A percentile compares a stretch with the other conserved stretches of the same genome.
These are phyloP conservation scores for Drosophila ogumai DNA, from an alignment of 1,140 invertebrate species.

Conservation along the genomic window DNA sequence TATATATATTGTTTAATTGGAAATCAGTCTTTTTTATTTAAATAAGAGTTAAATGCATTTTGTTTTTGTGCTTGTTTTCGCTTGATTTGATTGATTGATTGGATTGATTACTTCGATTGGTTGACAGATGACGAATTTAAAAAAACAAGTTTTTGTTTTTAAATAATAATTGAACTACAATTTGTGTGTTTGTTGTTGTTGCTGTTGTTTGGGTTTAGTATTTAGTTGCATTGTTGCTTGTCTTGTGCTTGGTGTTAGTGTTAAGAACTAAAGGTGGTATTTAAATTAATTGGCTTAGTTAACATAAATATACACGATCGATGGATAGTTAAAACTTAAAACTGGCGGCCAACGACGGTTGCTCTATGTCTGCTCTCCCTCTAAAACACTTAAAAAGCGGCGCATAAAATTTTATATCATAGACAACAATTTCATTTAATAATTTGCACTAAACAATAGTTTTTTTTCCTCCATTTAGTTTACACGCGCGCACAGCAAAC, in stretches of 20 bases:
- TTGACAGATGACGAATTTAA: slow-evolving; percentile 26
- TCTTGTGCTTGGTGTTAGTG: slow-evolving; percentile 63
- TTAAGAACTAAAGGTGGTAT: slow-evolving; percentile 43
- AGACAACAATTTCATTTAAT: slow-evolving; percentile 72
- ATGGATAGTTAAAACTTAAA: slow-evolving; percentile 41
- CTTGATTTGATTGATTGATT: slow-evolving; percentile 35
- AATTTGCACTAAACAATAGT: slow-evolving; percentile 69
- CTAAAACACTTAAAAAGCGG: slow-evolving; percentile 63
- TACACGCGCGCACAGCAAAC: slow-evolving; percentile 51
- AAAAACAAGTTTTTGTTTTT: slow-evolving; percentile 15
- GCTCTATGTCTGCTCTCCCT: slow-evolving; percentile 14
- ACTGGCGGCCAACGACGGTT: slow-evolving; percentile 18
- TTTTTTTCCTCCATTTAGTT: slow-evolving; percentile 33
- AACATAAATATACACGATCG: slow-evolving; percentile 59
- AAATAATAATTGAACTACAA: slow-evolving; percentile 70
- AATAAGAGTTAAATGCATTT: slow-evolving; percentile 83
- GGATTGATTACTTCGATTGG: slow-evolving; percentile 40
- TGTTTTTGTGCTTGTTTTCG: slow-evolving; percentile 57
- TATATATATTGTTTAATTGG: slow-evolving; percentile 82
- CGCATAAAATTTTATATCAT: slow-evolving; percentile 73
- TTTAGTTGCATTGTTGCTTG: slow-evolving; percentile 76
- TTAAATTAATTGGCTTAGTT: slow-evolving; percentile 49
- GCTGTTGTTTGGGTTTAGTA: slow-evolving; percentile 28
- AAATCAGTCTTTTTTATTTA: slow-evolving; percentile 84
- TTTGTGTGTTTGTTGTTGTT: slow-evolving; percentile 57